Conservation (phyloP, 1,140 invertebrate species). For the Cotesia typhae region DNA sequence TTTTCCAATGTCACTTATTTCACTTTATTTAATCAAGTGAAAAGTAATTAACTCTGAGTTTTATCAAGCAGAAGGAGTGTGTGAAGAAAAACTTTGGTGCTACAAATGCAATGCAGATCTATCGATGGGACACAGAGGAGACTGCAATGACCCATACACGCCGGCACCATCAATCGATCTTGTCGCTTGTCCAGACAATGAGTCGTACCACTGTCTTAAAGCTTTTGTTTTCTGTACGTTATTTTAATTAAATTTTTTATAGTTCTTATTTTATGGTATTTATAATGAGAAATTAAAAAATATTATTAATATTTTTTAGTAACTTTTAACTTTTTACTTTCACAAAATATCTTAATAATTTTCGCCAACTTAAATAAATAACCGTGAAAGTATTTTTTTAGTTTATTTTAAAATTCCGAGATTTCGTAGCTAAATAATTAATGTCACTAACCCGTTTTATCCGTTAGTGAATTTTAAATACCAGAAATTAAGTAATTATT, state of each 20-base stretch:
- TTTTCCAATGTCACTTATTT: not conserved
- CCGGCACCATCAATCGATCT: constrained; percentile 42
- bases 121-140: constrained; percentile 40
- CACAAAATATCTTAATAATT: too few relatives aligned
- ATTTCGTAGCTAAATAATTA: too few relatives aligned
- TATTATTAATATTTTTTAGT: too few relatives aligned
- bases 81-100: constrained; percentile 47
- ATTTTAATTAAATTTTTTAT: not conserved
- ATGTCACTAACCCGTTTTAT: too few relatives aligned
- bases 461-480: not conserved
- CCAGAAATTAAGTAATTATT: not conserved
- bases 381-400: too few relatives aligned
- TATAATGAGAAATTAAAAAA: too few relatives aligned
- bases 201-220: constrained; percentile 53
- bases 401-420: too few relatives aligned
- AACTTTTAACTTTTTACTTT: too few relatives aligned
- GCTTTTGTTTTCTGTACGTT: constrained; percentile 53
- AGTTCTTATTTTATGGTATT: too few relatives aligned
- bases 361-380: too few relatives aligned
- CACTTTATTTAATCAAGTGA: not conserved
- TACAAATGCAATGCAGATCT: constrained; percentile 55
- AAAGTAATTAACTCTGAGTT: constrained; percentile 20
- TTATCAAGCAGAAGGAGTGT: constrained; percentile 29
- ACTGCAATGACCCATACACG: constrained; percentile 57
- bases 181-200: constrained; percentile 47